These are phyloP conservation scores for Actinia tenebrosa DNA, from an alignment of 64 coral and sea anemone species.

Conservation along the genomic window DNA sequence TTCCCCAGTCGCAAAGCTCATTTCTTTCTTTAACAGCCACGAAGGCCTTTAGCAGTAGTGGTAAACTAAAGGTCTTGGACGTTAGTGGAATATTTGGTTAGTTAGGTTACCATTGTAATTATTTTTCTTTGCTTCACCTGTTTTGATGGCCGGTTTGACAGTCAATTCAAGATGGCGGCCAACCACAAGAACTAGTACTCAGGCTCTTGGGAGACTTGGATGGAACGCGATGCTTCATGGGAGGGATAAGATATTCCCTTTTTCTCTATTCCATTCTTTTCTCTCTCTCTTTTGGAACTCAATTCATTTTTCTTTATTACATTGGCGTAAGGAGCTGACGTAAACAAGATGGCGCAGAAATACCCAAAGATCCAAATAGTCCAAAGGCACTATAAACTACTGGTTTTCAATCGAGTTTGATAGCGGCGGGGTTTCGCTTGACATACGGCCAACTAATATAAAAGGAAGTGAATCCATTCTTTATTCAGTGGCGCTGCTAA, in stretches of 20 bases:
- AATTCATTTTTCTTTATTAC: too few species aligned
- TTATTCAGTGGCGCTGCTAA: too few species aligned
- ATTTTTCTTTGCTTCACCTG: slow-evolving; percentile 28
- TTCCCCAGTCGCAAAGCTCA: slow-evolving; percentile 77
- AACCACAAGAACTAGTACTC: background rate
- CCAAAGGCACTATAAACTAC: too few species aligned
- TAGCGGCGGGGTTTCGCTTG: too few species aligned
- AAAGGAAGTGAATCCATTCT: too few species aligned
- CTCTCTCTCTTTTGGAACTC: too few species aligned
- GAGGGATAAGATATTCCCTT: too few species aligned
- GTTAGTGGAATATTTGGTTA: background rate
- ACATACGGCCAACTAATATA: too few species aligned
- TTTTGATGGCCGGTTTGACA: slow-evolving; percentile 15
- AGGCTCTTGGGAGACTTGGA: background rate
- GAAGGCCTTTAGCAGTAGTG: background rate
- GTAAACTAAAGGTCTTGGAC: background rate
- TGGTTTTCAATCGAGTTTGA: too few species aligned
- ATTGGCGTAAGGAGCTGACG: too few species aligned
- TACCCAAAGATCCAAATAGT: too few species aligned
- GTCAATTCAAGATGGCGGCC: slow-evolving; percentile 45
- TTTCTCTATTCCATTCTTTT: background rate
- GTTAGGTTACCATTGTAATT: slow-evolving; percentile 5
- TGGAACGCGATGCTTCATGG: background rate
- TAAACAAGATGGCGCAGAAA: too few species aligned
- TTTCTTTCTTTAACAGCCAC: slow-evolving; percentile 33